Evolutionary conservation across 2,888 invertebrate genomes (phyloP), one percentile per base, ranked within the genome.

Genomic region (Trisateles emortualis): DNA sequence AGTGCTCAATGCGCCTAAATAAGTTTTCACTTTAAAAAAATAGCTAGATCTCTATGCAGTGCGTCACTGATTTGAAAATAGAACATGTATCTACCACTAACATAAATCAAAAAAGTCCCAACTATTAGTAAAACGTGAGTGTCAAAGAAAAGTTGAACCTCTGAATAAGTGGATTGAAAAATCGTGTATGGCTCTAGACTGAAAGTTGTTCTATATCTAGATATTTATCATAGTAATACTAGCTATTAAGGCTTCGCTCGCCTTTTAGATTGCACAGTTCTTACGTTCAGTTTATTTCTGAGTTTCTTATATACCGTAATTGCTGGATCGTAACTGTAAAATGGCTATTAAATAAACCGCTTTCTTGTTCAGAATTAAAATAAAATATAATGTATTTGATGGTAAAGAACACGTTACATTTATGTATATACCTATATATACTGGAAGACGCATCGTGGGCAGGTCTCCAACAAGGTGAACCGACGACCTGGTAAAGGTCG

Each of bases 101-200:
- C 11, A 11, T 33, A 8, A 4, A 10, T 8, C 19, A 16, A 36
- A 36, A 26, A 16, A 35, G 8, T 35, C 16, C 16, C 16, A 17
- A n/a, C 10, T 36, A 19, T 36, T 36, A 36, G 16, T 8, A 17
- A 36, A 36, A 17, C 17, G 17, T 36, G 10, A 17, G 17, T 36
- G 19, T 17, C 17, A 36, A 36, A 36, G 19, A 6, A 36, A 36
- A 36, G 17, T 35, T 14, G 8, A 10, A 11, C 11, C 8, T 17
- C 32, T 43, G 29, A 29, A 30, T 24, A 19, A 19, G 36, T 36
- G 17, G 36, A 36, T 36, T 36, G 44, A 35, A 41, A 33, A 33
- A 33, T 26, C 35, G 46, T 46, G 40, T 46, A 5, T 32, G 41
- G 30, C n/a, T 26, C 14, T 41, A n/a, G 36, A 33, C 10, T 36